Evolutionary conservation across 2,797 vertebrate genomes (phyloP), one percentile per base, ranked within the genome.

Genomic region (Rachycentron canadum): DNA sequence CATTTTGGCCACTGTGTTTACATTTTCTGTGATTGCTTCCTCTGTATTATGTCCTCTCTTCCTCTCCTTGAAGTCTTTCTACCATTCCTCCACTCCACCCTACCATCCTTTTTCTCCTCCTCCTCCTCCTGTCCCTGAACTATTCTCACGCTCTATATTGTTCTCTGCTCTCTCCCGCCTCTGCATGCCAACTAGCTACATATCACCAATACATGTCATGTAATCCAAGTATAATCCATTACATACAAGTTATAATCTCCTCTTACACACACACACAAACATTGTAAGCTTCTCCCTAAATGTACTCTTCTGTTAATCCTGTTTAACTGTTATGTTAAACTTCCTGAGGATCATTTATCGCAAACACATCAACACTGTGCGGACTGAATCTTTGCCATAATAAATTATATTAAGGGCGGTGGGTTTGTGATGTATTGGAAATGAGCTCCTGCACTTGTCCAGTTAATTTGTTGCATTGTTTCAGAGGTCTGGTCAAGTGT

Each of bases 1-100:
- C 34, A 66, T 87, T 77, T 83, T 52, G 28, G 43, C 40, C 13
- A 25, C 36, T 0, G 5, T 89, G 86, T 92, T 92, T 83, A 83
- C 81, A 91, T 88, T 87, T 76, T 63, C 70, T 52, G 16, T 83
- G 68, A 84, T 83, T 79, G 63, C 81, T 85, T 89, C 86, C 83
- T 71, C 64, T 57, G 45, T 50, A 17, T 50, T 74, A n/a, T n/a
- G n/a, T n/a, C n/a, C n/a, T 32, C 32, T 60, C 63, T 41, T 71
- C 40, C 10, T 53, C 56, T 76, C 41, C 78, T 80, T 21, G 21
- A 38, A 55, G 50, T 11, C 36, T 59, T 62, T 38, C 38, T 73
- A 67, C 57, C 38, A 50, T 57, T 68, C 56, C 41, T 69, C 16
- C 43, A 21, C 56, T 52, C 73, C 14, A 11, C 57, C 67, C 34